Evolutionary conservation across 1,140 invertebrate species (phyloP).

Genomic region (Formica selysi): DNA sequence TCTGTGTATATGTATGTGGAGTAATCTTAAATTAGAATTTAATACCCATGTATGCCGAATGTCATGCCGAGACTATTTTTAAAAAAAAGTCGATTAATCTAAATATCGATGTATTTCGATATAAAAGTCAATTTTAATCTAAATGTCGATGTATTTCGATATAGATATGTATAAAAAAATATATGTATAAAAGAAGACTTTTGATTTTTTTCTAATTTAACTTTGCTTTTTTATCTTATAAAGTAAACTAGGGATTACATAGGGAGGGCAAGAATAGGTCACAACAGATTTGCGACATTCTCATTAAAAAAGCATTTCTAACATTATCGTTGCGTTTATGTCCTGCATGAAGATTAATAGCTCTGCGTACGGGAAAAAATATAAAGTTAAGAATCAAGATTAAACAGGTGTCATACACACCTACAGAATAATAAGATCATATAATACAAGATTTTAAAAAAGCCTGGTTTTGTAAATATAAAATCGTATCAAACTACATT

Average conservation of each 20-base stretch:
- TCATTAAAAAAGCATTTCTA: conserved; percentile 48
- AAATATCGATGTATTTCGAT: no score
- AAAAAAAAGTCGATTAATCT: background rate
- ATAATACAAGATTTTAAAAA: conserved; percentile 12
- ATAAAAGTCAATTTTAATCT: background rate
- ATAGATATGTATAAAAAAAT: background rate
- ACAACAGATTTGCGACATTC: conserved; percentile 25
- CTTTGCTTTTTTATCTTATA: conserved; percentile 25
- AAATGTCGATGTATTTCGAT: background rate
- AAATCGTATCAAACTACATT: background rate
- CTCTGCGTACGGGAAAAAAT: conserved; percentile 1
- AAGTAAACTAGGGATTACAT: background rate
- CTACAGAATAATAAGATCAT: background rate
- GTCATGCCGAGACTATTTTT: background rate
- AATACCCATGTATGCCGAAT: background rate
- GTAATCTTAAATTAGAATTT: conserved; percentile 5
- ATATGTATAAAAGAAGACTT: background rate
- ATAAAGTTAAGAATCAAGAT: conserved; percentile 52
- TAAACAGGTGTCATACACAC: conserved; percentile 41
- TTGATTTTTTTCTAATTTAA: conserved; percentile 2
- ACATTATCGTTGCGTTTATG: conserved; percentile 41
- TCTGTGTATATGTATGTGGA: no score
- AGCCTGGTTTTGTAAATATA: background rate
- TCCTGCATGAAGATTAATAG: conserved; percentile 55
- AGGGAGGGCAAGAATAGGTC: background rate